Base-by-base conservation (phyloP, 2,113 vertebrate species). In the Gobius niger region DNA sequence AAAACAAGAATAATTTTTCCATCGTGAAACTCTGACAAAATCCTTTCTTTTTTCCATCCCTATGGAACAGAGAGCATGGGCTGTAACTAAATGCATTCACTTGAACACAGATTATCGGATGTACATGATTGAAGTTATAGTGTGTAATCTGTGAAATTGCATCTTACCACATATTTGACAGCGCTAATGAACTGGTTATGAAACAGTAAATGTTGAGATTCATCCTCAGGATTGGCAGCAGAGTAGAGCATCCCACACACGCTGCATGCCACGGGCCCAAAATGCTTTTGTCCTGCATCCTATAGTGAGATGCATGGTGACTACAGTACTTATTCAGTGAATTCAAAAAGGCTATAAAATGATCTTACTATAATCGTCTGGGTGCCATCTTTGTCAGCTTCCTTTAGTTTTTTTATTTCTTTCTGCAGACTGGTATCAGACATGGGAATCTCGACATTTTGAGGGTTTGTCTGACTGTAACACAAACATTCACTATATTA, bases 11-110 rank as follows among this genome's bases (percentile, higher is more conserved):
- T 99, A 82, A 99, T 96, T 84, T 96, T 99, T 66, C 98, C 98
- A 80, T 99, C 98, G 1, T 97, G 98, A 88, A 95, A 99, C 84
- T 99, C 96, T 14, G 92, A 91, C 82, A 99, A 89, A 90, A 98
- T 97, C 85, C 97, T 94, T 88, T 99, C 97, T 62, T 99, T 99
- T 90, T 99, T 99, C 97, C 98, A 99, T 4, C 97, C 98, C 98
- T 99, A 62, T 24, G 52, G 18, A 15, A 56, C 0, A 9, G 7
- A 9, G 19, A 63, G 41, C 41, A 4, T 0, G 10, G n/a, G 9
- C 15, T 40, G 5, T 46, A 46, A 46, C 6, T 46, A 11, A 6
- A 9, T 7, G 10, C 10, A 46, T 54, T 54, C 10, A 9, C n/a
- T 54, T 7, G 4, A 54, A 19, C n/a, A 54, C 52, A 54, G 18